Base-by-base conservation (phyloP, 2,888 invertebrate species). In the Tachina grossa region DNA sequence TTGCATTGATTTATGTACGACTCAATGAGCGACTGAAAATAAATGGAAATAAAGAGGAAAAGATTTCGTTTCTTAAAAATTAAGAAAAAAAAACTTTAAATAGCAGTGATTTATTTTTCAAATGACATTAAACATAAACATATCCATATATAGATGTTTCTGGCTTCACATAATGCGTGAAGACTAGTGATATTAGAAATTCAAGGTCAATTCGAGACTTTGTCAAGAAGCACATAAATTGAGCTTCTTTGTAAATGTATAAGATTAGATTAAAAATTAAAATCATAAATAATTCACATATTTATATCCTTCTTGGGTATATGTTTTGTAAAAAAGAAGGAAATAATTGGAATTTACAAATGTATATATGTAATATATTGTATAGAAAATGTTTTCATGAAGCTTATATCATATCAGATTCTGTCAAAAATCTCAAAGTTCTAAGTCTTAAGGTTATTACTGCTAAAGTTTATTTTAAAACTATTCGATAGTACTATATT, bases 1-100 rank as follows among this genome's bases (percentile, higher is more conserved):
- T 78, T 75, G 55, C 63, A 78, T 78, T 78, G 84, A 85, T 85
- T 85, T 85, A 74, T 82, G 47, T 74, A 45, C 82, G 63, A 47
- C 57, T 72, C 43, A 65, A 31, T 80, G 47, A 80, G 59, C 41
- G 49, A 72, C 2, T 76, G 66, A 72, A 71, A 59, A 45, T 53
- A 76, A 71, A 72, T 80, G 61, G 78, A 74, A 74, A 74, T n/a
- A 39, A 2, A 55, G 22, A 19, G 16, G 5, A 71, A 71, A 61
- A 53, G 55, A 76, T 74, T 74, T 74, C 63, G 11, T 49, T 41
- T 13, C 55, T 53, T 49, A 59, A 66, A 63, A 68, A 69, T 41
- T 47, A n/a, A n/a, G n/a, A n/a, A 76, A 22, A 69, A 76, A 55
- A 53, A 59, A 68, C 61, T 76, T 63, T 49, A 55, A 76, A 69